Evolutionary conservation across 2,888 invertebrate species (phyloP), one percentile per base, ranked within the genome.

Genomic region (Tenthredo scrophulariae): DNA sequence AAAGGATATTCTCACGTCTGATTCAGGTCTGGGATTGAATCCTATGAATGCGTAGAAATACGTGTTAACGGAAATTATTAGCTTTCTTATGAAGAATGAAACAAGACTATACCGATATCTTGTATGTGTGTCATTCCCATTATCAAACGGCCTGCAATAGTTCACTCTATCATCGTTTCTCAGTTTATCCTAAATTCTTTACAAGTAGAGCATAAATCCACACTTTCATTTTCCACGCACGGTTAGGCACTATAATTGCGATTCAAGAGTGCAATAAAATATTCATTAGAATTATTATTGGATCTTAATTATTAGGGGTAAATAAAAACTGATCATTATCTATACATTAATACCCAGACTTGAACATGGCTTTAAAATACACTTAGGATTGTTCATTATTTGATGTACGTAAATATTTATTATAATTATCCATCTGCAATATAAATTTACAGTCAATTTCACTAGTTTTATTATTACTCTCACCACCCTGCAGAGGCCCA

Each of bases 151-250:
- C 26, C 62, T 58, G 37, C 72, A 13, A 40, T 13, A 18, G 5
- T 33, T 46, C 37, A n/a, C 29, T 58, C 15, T 33, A 80, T 62
- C 58, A 62, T 80, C 58, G 40, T 62, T 22, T n/a, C 4, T 9
- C 40, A 65, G 29, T 82, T 29, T 33, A 72, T 82, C 86, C 87
- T 87, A 87, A 89, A 89, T 85, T 87, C 86, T 75, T 40, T 54
- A 46, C 87, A 88, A 89, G 65, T 87, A 87, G 89, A 90, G 88
- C 88, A 82, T 84, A 85, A 88, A 87, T 33, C 85, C 86, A 40
- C 75, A 85, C 83, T 87, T 84, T 86, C 87, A 87, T 85, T 88
- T 88, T 88, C 86, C 86, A 86, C 83, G 67, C 67, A 33, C 33
- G 83, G 83, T 67, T 83, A 70, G 67, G 29, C 50, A 9, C 46